Evolutionary conservation across 2,797 vertebrate genomes (phyloP), one percentile per base, ranked within the genome.

Genomic region (Ceyx erithaca): DNA sequence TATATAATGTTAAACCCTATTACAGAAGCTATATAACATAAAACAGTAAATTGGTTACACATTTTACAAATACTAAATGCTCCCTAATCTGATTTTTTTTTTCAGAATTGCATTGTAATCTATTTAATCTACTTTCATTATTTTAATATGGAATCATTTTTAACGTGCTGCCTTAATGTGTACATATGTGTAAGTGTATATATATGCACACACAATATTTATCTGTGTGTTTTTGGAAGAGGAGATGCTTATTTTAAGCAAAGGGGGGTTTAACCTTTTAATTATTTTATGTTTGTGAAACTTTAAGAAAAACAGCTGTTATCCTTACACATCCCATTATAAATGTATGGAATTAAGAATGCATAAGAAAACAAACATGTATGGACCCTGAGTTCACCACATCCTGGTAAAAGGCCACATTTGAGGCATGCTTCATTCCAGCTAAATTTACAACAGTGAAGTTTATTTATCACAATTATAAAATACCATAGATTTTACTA

Each of bases 1-100:
- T 33, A 8, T 7, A 63, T 22, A 9, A 28, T 17, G 5, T 33
- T 25, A 3, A 4, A 1, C 8, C 1, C 0, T n/a, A 4, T 14
- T 41, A 23, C 33, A 46, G 37, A 20, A 68, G 8, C 5, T 33
- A 15, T 3, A 20, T 11, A 41, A 12, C 30, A 6, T 26, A 5
- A 3, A 45, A 35, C 15, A 19, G 55, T 17, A 23, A 19, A 8
- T 2, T 28, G 10, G 33, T 30, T 12, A 5, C 7, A 1, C 21
- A 5, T 63, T 26, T 52, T 40, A 35, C 33, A 33, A 33, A 35
- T 15, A 9, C 21, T 4, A 41, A 87, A 23, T 30, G 7, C 4
- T 45, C 9, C 43, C 13, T 28, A 2, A 31, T 28, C 0, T 0
- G 25, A 49, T 12, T 12, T 3, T 10, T 37, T 37, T 20, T 28